Conservation (phyloP, 1,140 invertebrate species). For the Drosophila pandora region DNA sequence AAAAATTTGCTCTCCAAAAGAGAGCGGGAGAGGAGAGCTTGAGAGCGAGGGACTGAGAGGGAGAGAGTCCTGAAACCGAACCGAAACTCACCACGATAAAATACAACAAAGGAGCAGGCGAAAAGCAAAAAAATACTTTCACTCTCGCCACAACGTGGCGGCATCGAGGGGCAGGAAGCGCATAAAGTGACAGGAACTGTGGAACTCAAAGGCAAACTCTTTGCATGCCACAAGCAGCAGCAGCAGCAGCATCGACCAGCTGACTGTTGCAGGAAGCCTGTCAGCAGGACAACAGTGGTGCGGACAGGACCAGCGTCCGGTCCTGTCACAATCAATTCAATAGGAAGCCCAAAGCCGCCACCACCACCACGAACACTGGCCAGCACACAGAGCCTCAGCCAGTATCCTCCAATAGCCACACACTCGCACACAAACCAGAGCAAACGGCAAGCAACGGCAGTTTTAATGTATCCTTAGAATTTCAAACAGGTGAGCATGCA, state of each 20-base stretch:
- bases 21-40: conserved; percentile 24
- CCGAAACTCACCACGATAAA: conserved; percentile 48
- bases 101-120: conserved; percentile 29
- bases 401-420: conserved; percentile 30
- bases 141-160: conserved; percentile 78
- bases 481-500: conserved; percentile 75
- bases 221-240: conserved; percentile 55
- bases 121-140: conserved; percentile 57
- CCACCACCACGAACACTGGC: conserved; percentile 43
- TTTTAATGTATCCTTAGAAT: conserved; percentile 82
- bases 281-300: conserved; percentile 39
- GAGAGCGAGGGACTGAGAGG: background rate
- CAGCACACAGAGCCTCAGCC: conserved; percentile 22
- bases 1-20: conserved; percentile 45
- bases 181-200: conserved; percentile 65
- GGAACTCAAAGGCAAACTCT: conserved; percentile 53
- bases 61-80: conserved; percentile 10
- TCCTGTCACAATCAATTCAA: conserved; percentile 65
- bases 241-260: conserved; percentile 51
- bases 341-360: conserved; percentile 52
- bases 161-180: conserved; percentile 75
- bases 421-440: conserved; percentile 16
- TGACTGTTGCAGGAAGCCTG: conserved; percentile 74
- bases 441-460: conserved; percentile 46
- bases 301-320: conserved; percentile 60